These are phyloP conservation scores for Heliocidaris erythrogramma DNA, from an alignment of 35 echinoderm and acorn worm genomes.

Conservation along the genomic window DNA sequence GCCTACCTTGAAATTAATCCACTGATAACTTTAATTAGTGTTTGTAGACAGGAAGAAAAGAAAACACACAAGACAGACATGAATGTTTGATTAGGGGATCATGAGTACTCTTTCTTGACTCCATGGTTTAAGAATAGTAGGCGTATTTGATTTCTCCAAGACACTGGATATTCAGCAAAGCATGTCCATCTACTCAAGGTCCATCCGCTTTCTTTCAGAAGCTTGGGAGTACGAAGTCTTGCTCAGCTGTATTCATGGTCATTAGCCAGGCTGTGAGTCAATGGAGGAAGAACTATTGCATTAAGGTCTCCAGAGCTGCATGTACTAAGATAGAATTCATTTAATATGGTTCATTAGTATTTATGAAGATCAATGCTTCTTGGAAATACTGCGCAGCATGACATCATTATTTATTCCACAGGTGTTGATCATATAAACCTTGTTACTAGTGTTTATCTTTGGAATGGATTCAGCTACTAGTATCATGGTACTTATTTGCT, in stretches of 20 bases:
- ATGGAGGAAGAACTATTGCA: background rate
- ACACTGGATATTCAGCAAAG: background rate
- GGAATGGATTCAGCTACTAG: background rate
- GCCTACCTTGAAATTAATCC: background rate
- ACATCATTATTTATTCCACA: background rate
- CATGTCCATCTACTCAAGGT: background rate
- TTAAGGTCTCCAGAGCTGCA: background rate
- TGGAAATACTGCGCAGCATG: background rate
- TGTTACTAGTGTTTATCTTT: background rate
- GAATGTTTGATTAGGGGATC: background rate
- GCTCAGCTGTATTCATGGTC: background rate
- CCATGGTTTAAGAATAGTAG: background rate
- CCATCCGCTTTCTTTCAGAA: background rate
- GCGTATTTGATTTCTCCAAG: background rate
- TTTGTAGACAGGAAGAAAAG: background rate
- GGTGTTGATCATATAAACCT: background rate
- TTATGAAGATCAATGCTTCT: slow-evolving; percentile 1
- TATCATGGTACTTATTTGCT: background rate
- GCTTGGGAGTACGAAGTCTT: background rate
- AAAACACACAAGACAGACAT: background rate
- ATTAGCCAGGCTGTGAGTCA: background rate
- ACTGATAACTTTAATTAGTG: slow-evolving; percentile 23
- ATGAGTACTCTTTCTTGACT: background rate
- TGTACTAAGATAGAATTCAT: background rate
- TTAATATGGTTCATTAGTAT: background rate